phyloP scores from a whole-genome alignment of 2,113 vertebrate species.

The Charadrius vociferus region DNA sequence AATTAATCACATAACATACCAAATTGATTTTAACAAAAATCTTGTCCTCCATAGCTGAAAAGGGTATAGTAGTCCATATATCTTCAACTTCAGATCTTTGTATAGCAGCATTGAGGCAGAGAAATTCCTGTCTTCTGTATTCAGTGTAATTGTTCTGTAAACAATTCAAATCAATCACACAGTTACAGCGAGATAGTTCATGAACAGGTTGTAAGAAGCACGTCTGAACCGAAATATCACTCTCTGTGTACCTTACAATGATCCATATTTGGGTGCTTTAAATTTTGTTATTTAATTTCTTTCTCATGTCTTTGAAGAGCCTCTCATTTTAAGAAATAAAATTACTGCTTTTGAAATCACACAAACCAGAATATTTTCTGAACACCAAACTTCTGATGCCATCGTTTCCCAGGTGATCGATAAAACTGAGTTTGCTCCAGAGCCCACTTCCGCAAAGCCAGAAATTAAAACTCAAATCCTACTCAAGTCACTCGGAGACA shows the following conservation, averaged over 20 bases:
- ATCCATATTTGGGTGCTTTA: background rate
- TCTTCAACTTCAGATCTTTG: conserved; percentile 77
- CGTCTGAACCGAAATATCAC: background rate
- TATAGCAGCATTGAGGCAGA: conserved; percentile 77
- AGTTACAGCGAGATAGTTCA: background rate
- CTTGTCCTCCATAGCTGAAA: conserved; percentile 77
- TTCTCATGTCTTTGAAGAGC: background rate
- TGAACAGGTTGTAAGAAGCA: background rate
- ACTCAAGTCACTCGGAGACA: background rate
- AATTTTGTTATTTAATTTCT: background rate
- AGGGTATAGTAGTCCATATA: conserved; percentile 73
- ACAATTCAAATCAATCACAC: background rate
- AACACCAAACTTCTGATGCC: background rate
- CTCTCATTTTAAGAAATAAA: background rate
- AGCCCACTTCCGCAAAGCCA: background rate
- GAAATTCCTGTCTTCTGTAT: conserved; percentile 81
- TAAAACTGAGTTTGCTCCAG: background rate
- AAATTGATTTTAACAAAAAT: conserved; percentile 81
- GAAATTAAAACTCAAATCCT: background rate
- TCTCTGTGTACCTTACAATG: background rate
- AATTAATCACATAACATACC: conserved; percentile 31
- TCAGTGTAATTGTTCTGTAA: conserved; percentile 76
- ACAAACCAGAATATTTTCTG: background rate
- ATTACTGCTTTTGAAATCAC: background rate
- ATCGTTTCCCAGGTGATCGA: background rate